Base-by-base conservation (phyloP, 2,888 invertebrate species). In the Lottia gigantea region DNA sequence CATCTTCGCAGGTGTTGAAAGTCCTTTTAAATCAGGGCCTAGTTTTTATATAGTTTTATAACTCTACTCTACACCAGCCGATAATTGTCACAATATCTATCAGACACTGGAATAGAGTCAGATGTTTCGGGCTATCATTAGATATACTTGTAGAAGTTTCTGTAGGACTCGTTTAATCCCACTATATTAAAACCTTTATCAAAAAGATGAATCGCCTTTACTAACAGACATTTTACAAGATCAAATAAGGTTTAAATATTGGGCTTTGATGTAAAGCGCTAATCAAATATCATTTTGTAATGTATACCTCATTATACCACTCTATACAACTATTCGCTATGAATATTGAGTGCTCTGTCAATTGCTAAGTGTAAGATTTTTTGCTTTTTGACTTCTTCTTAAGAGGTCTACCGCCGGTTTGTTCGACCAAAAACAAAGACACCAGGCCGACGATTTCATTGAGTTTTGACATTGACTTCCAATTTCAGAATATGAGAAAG, bases 281-380 rank as follows among this genome's bases (percentile, higher is more conserved):
- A 55, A 55, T 23, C 55, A 55, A 55, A 55, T 55, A 55, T 55
- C 55, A 55, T 55, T 55, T 55, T 55, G 55, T 55, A 55, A 55
- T 55, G 23, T 55, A 55, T 55, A 55, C 55, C 55, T 55, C 23
- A 55, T 55, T 55, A 55, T 55, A 55, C 55, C 40, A 23, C 55
- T 55, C 55, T 55, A 55, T 40, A 40, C 40, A 40, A 14, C 55
- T 19, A 55, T 55, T 23, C 55, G 55, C 55, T 11, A 55, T 55
- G 55, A 55, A 55, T 55, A 55, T 55, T 55, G 23, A 55, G 55
- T 55, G 4, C 15, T 19, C 23, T 19, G 55, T 19, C 55, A 55
- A 55, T 23, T 55, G 23, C 12, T 23, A 19, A 23, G 23, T 23
- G 19, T 55, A 11, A 55, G 23, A 8, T 55, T 19, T 19, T 55